Percentiles rank a stretch among this genome's conserved stretches.
phyloP scores from a whole-genome alignment of 92 coral and sea anemone species.

The Palythoa heliodiscus region DNA sequence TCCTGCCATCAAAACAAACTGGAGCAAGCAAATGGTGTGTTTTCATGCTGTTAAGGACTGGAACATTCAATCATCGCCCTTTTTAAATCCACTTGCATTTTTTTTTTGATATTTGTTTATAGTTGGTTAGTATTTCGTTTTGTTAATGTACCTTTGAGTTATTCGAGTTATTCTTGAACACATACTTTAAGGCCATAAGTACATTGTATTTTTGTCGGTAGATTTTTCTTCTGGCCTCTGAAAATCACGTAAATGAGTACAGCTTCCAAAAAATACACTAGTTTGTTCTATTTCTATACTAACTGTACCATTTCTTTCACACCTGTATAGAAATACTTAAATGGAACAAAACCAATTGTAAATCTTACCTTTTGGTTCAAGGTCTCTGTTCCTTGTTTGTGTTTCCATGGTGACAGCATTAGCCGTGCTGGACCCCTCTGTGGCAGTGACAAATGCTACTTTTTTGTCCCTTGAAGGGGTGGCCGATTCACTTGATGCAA shows the following conservation, averaged over 20 bases:
- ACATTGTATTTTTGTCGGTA: too few relatives aligned
- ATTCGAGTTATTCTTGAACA: too few relatives aligned
- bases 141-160: too few relatives aligned
- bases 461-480: slow-evolving; percentile 43
- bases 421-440: slow-evolving; percentile 73
- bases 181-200: too few relatives aligned
- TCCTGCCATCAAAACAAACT: neutral
- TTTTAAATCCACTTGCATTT: too few relatives aligned
- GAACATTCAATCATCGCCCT: too few relatives aligned
- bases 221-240: neutral
- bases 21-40: slow-evolving; percentile 15
- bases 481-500: slow-evolving; percentile 36
- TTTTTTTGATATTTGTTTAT: too few relatives aligned
- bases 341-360: neutral
- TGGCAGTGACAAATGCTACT: slow-evolving; percentile 69
- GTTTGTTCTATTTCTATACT: neutral
- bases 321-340: neutral
- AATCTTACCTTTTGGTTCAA: slow-evolving; percentile 80
- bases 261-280: neutral
- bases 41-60: slow-evolving; percentile 12
- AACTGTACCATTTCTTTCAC: neutral
- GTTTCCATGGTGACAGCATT: slow-evolving; percentile 70
- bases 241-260: neutral
- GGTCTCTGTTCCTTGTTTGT: slow-evolving; percentile 85
- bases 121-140: too few relatives aligned